A percentile compares a stretch with the other conserved stretches of the same genome.
Evolutionary conservation across 2,113 vertebrate genomes (phyloP).

Genomic region (Nycticorax nycticorax): DNA sequence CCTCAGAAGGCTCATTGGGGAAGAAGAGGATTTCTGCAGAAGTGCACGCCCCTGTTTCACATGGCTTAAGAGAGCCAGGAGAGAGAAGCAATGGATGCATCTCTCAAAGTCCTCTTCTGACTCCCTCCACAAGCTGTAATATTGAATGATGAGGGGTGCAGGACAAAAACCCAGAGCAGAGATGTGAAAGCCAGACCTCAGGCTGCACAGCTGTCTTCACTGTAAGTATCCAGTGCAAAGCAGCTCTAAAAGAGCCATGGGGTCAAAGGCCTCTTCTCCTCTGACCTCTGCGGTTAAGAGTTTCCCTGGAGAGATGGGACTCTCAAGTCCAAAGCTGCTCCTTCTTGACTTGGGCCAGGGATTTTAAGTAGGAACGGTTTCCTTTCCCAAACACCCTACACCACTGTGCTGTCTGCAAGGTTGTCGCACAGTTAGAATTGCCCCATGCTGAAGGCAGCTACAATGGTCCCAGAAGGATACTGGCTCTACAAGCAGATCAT

Average conservation of each 20-base stretch:
- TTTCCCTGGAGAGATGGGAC: neutral
- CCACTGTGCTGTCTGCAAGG: neutral
- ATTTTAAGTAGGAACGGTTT: neutral
- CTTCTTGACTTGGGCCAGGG: neutral
- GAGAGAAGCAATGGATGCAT: neutral
- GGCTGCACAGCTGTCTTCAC: neutral
- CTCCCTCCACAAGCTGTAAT: no score
- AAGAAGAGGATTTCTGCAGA: neutral
- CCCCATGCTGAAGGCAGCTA: neutral
- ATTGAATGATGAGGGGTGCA: fast-evolving
- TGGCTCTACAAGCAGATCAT: neutral
- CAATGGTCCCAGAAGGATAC: neutral
- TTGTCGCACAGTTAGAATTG: fast-evolving
- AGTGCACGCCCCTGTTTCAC: neutral
- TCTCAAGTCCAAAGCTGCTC: neutral
- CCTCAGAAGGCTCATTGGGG: neutral
- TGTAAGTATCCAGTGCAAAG: fast-evolving
- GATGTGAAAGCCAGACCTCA: neutral
- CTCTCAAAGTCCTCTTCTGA: neutral
- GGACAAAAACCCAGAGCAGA: neutral
- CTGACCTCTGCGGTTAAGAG: neutral
- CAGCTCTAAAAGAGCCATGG: neutral
- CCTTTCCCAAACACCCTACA: neutral
- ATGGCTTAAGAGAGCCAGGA: neutral
- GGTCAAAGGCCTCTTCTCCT: neutral